phyloP scores from a whole-genome alignment of 2,113 vertebrate species.

The Gobiocypris rarus region DNA sequence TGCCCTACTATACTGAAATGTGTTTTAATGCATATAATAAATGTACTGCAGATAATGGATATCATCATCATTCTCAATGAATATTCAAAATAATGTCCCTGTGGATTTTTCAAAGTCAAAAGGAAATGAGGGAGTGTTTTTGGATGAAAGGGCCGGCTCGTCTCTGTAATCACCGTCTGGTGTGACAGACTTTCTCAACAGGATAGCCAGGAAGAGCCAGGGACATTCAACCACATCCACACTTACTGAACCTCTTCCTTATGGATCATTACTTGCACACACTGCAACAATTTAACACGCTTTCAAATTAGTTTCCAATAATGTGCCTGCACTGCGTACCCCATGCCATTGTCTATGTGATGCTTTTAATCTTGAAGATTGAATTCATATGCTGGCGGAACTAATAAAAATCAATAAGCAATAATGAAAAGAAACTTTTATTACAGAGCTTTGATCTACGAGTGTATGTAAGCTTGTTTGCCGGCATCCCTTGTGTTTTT shows the following conservation, averaged over 20 bases:
- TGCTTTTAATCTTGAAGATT: neutral
- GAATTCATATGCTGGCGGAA: neutral
- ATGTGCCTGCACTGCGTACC: neutral
- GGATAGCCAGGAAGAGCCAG: slow-evolving; percentile 17
- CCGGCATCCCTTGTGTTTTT: neutral
- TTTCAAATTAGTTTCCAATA: slow-evolving; percentile 28
- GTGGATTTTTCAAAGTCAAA: slow-evolving; percentile 47
- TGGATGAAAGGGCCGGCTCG: neutral
- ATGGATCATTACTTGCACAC: slow-evolving; percentile 31
- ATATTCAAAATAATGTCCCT: slow-evolving; percentile 7
- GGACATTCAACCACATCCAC: neutral
- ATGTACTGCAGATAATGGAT: neutral
- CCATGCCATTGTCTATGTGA: neutral
- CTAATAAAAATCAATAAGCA: neutral
- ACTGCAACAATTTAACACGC: slow-evolving; percentile 38
- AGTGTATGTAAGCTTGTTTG: neutral
- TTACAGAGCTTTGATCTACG: neutral
- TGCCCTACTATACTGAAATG: neutral
- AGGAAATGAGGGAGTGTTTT: slow-evolving; percentile 15
- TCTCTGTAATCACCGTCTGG: slow-evolving; percentile 25
- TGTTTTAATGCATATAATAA: slow-evolving; percentile 9
- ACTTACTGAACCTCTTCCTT: slow-evolving; percentile 16
- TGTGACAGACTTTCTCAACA: slow-evolving; percentile 40
- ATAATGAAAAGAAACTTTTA: neutral
- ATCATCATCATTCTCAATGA: neutral